phyloP scores from a whole-genome alignment of 2,888 invertebrate genomes.

The Aphrophora alni region DNA sequence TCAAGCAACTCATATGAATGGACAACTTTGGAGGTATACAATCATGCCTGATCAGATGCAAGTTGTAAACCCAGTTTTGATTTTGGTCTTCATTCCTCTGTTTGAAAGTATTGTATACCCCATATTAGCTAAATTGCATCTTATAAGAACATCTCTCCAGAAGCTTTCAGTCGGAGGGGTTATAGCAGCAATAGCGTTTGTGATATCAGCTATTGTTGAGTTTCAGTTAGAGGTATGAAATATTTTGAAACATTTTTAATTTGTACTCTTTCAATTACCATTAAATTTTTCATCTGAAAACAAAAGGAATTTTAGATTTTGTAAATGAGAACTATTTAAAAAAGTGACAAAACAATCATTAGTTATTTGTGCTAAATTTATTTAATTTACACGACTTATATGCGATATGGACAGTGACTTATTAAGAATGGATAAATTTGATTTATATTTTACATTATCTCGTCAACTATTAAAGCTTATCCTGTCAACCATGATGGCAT shows the following conservation, averaged over 20 bases:
- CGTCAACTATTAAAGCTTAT: too few species aligned
- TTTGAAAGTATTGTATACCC: conserved; percentile 85
- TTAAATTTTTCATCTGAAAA: neutral
- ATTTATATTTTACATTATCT: too few species aligned
- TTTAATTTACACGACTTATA: too few species aligned
- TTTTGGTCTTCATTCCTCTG: conserved; percentile 83
- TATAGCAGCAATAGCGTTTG: conserved; percentile 83
- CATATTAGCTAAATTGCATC: conserved; percentile 68
- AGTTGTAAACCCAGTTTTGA: conserved; percentile 86
- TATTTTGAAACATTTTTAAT: conserved; percentile 24
- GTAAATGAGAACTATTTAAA: too few species aligned
- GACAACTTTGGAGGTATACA: conserved; percentile 69
- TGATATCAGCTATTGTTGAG: conserved; percentile 76
- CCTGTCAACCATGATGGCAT: too few species aligned
- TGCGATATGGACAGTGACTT: too few species aligned
- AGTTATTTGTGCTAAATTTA: too few species aligned
- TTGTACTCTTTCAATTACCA: neutral
- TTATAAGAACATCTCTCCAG: conserved; percentile 80
- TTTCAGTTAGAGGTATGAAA: conserved; percentile 56
- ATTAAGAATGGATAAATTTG: too few species aligned
- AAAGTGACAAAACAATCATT: too few species aligned
- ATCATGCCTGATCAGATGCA: conserved; percentile 96
- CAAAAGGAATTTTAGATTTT: too few species aligned
- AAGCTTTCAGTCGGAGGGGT: conserved; percentile 88
- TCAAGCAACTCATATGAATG: conserved; percentile 89